Evolutionary conservation across 2,113 vertebrate genomes (phyloP).

Genomic region (Eptesicus fuscus): DNA sequence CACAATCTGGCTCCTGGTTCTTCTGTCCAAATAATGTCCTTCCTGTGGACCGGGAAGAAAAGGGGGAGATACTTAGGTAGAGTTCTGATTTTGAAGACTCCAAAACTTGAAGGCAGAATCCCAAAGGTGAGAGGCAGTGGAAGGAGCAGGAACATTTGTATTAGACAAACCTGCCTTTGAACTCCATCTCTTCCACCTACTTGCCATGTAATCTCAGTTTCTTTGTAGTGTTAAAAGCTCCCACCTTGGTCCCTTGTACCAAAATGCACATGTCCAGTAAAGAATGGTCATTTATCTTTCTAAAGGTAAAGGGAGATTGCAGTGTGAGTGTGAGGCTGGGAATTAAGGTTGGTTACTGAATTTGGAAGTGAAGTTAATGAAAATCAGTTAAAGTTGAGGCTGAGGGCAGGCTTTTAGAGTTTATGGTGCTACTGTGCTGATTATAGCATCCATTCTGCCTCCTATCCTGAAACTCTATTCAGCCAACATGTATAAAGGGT

Average conservation of each 20-base stretch:
- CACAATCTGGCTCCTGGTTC: background rate
- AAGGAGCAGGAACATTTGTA: background rate
- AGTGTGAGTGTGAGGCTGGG: background rate
- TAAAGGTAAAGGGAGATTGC: background rate
- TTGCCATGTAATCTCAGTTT: background rate
- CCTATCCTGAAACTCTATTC: background rate
- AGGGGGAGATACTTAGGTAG: background rate
- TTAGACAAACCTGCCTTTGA: background rate
- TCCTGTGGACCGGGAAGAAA: background rate
- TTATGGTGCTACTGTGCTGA: background rate
- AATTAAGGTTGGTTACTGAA: background rate
- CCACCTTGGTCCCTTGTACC: background rate
- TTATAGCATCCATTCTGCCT: background rate
- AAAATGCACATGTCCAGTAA: background rate
- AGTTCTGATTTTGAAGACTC: slow-evolving; percentile 23
- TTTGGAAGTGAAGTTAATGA: background rate
- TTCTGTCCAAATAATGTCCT: background rate
- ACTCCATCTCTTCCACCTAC: background rate
- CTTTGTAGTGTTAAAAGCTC: background rate
- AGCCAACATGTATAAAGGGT: background rate
- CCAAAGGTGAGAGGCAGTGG: background rate
- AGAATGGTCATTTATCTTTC: background rate
- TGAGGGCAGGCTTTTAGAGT: background rate
- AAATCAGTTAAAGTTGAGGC: background rate
- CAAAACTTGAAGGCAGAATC: background rate